Percentiles rank a stretch among this genome's conserved stretches.
Conservation (phyloP, 2,113 vertebrate genomes). For the Ochotona princeps region DNA sequence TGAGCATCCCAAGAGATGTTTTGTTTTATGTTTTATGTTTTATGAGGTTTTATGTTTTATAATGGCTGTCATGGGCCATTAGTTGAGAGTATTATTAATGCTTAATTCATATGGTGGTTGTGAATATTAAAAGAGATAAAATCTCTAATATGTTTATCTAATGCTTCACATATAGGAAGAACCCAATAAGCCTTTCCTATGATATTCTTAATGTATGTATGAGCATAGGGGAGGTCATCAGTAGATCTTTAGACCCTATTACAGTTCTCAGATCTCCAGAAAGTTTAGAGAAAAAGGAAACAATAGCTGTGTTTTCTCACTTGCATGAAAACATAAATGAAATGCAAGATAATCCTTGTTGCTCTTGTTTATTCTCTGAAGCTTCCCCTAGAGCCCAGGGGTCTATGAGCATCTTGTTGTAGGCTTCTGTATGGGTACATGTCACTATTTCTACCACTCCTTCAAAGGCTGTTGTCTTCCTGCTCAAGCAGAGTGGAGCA, state of each 20-base stretch:
- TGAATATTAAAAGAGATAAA: constrained; percentile 15
- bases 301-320: not conserved
- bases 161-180: not conserved
- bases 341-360: not conserved
- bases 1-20: no score
- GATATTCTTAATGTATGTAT: not conserved
- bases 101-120: not conserved
- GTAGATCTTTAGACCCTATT: not conserved
- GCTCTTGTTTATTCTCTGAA: not conserved
- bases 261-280: constrained; percentile 16
- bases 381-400: not conserved
- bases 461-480: not conserved
- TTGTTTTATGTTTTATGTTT: no score
- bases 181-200: not conserved
- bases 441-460: accelerated
- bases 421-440: not conserved
- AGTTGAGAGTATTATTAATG: not conserved
- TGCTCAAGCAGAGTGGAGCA: not conserved
- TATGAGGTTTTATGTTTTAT: no score
- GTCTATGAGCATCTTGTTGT: not conserved
- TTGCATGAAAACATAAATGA: not conserved
- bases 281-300: constrained; percentile 44
- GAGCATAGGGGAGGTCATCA: not conserved
- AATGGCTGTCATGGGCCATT: not conserved
- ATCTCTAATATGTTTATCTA: constrained; percentile 41